Evolutionary conservation across 2,888 invertebrate genomes (phyloP), one percentile per base, ranked within the genome.

Genomic region (Drosophila paracracens): DNA sequence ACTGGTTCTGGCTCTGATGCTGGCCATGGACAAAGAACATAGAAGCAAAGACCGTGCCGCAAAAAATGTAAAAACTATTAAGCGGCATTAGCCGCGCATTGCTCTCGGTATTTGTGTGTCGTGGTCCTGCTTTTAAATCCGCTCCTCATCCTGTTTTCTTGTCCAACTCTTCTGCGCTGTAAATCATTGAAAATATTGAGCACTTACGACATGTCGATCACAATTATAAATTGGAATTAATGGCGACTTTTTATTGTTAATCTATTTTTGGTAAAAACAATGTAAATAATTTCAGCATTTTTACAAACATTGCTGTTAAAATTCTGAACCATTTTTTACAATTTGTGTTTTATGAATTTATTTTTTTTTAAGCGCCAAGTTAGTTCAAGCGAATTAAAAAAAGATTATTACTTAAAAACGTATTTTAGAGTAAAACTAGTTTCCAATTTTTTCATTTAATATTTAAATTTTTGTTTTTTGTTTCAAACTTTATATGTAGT

Each of bases 61-160:
- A 72, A 87, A 88, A 89, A 85, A 82, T 88, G 81, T 83, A 79
- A 86, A 89, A 87, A 85, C 89, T 89, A 88, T 87, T 86, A 89
- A 89, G 81, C 88, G 83, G 89, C 79, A 87, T 87, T 87, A 87
- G 86, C 86, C 72, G 82, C 82, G 81, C 88, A 67, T 79, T 83
- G 72, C 89, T 87, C 84, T 89, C 86, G 86, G 87, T 79, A 88
- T 76, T 84, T 81, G 70, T 75, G 77, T 79, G 80, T 78, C 80
- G 80, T 67, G 75, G 79, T 66, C 74, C 75, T 70, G 76, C 80
- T 67, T 59, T 43, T 57, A 46, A 35, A 50, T 40, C 59, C 56
- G 38, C 62, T 65, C 16, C 46, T 46, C 46, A 25, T 46, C 25
- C 46, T 46, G 16, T 40, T 61, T 60, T 60, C 40, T 60, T 6